These are phyloP conservation scores for Chironomus tentans DNA, from an alignment of 2,888 invertebrate genomes.

Conservation along the genomic window DNA sequence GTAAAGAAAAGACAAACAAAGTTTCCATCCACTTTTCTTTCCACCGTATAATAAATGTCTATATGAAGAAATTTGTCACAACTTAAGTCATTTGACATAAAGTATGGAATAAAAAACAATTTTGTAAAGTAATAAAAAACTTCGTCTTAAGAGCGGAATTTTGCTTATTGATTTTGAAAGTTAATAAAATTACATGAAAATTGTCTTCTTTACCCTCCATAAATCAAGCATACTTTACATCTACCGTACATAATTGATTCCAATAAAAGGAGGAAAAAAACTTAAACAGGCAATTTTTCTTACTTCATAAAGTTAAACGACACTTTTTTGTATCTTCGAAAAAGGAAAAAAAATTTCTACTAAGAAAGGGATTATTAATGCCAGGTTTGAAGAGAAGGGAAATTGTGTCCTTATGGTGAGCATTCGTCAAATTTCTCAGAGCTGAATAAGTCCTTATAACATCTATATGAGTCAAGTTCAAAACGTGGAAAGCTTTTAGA, in stretches of 20 bases:
- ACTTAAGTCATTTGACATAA: conserved; percentile 21
- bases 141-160: not conserved
- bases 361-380: conserved; percentile 16
- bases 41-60: conserved; percentile 9
- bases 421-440: not conserved
- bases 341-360: not conserved
- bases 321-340: not conserved
- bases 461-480: too few species aligned
- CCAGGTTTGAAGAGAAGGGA: too few species aligned
- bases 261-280: not conserved
- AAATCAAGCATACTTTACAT: conserved; percentile 20
- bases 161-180: conserved; percentile 25
- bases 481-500: too few species aligned
- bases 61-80: conserved; percentile 25
- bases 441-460: too few species aligned
- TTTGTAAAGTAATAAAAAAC: conserved; percentile 16
- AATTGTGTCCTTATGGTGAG: too few species aligned
- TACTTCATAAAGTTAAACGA: conserved; percentile 10
- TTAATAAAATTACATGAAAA: conserved; percentile 27
- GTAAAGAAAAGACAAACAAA: not conserved
- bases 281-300: conserved; percentile 21
- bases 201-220: conserved; percentile 19
- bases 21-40: not conserved
- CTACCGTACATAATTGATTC: conserved; percentile 18
- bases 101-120: not conserved